These are phyloP conservation scores for Andricus grossulariae DNA, from an alignment of 1,140 invertebrate species.

Conservation along the genomic window DNA sequence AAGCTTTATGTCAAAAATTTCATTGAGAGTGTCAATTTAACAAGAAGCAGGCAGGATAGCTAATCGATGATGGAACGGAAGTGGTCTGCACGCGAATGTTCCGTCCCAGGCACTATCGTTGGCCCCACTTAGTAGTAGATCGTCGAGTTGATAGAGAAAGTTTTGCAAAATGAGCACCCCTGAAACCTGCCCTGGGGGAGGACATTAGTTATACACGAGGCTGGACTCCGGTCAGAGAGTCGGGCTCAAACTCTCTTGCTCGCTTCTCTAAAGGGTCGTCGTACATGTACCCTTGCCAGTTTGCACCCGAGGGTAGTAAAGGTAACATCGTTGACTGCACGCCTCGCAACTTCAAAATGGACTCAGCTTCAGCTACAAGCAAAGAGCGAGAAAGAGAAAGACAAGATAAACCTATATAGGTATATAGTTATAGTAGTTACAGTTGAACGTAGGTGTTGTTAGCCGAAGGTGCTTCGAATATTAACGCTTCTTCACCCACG, in stretches of 20 bases:
- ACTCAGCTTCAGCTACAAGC: not conserved
- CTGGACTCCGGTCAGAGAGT: conserved; percentile 18
- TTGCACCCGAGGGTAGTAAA: conserved; percentile 12
- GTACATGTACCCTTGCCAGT: not conserved
- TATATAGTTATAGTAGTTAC: no score
- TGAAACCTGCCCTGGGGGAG: conserved; percentile 14
- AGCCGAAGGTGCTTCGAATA: not conserved
- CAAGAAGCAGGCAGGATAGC: conserved; percentile 6
- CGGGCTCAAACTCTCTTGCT: not conserved
- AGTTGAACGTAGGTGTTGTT: conserved; percentile 3
- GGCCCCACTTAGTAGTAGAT: conserved; percentile 15
- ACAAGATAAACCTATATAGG: conserved; percentile 1
- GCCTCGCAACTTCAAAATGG: conserved; percentile 21
- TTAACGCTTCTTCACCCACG: conserved; percentile 15
- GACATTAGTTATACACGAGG: conserved; percentile 12
- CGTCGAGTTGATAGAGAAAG: conserved; percentile 7
- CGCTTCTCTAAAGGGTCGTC: conserved; percentile 20
- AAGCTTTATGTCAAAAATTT: not conserved
- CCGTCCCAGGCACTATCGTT: conserved; percentile 19
- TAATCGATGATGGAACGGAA: conserved; percentile 22
- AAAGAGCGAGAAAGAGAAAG: conserved; percentile 27
- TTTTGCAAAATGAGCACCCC: conserved; percentile 22
- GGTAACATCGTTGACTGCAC: conserved; percentile 8
- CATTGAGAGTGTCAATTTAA: conserved; percentile 1
- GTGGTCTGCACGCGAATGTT: conserved; percentile 11